These are phyloP conservation scores for Stegophylla sp. DNA, from an alignment of 2,888 invertebrate species.

Conservation along the genomic window DNA sequence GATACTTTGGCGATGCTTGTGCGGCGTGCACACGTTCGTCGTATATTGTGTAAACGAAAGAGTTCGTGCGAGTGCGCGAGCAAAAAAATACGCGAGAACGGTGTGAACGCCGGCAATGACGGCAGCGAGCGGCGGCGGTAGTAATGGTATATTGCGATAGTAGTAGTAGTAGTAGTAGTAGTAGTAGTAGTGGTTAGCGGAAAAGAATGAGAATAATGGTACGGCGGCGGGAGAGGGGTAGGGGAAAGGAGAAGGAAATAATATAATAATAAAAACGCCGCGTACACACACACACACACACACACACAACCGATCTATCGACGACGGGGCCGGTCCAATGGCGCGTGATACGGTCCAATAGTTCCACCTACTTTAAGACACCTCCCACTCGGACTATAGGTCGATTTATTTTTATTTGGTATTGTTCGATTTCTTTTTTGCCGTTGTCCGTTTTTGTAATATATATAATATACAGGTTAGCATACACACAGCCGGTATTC, in stretches of 20 bases:
- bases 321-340: constrained; percentile 56
- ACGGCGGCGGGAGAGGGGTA: too few species aligned
- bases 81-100: too few species aligned
- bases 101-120: too few species aligned
- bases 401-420: constrained; percentile 38
- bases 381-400: constrained; percentile 48
- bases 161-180: background rate
- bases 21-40: background rate
- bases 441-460: constrained; percentile 19
- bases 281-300: background rate
- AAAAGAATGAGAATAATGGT: constrained; percentile 10
- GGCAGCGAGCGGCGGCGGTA: too few species aligned
- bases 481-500: too few species aligned
- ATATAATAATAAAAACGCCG: constrained; percentile 27
- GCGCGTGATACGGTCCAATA: constrained; percentile 58
- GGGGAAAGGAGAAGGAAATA: constrained; percentile 7
- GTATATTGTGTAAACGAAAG: background rate
- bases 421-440: constrained; percentile 40
- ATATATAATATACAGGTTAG: too few species aligned
- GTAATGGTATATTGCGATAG: background rate
- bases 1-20: too few species aligned
- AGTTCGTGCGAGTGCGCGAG: background rate
- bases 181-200: background rate
- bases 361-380: constrained; percentile 58
- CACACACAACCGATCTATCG: constrained; percentile 39